Percentiles rank a stretch among this genome's conserved stretches.
Conservation (phyloP, 2,113 vertebrate species). For the Seriola aureovittata region DNA sequence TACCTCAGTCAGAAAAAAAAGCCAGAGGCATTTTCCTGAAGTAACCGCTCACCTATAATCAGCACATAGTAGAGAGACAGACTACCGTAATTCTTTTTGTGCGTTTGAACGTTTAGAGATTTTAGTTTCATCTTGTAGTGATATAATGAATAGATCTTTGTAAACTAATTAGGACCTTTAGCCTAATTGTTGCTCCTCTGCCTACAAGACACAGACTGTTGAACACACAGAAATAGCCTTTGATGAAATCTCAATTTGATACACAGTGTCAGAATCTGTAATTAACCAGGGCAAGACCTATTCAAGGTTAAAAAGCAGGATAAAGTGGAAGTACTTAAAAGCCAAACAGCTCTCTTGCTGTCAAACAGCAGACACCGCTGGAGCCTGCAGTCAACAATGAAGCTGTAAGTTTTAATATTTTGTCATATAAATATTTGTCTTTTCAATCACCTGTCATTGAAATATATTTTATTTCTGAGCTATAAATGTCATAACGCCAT, state of each 20-base stretch:
- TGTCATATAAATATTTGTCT: not conserved
- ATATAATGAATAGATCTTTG: slow-evolving; percentile 60
- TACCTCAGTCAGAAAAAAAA: slow-evolving; percentile 6
- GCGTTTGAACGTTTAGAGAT: slow-evolving; percentile 26
- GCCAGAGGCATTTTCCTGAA: slow-evolving; percentile 44
- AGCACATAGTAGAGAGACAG: slow-evolving; percentile 44
- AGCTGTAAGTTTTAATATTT: slow-evolving; percentile 70
- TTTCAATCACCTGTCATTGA: not conserved
- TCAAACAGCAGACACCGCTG: slow-evolving; percentile 16
- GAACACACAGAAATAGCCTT: slow-evolving; percentile 52
- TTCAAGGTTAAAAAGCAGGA: slow-evolving; percentile 22
- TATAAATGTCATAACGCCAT: not conserved
- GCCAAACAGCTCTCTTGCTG: not conserved
- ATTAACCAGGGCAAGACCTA: slow-evolving; percentile 48
- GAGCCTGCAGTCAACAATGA: slow-evolving; percentile 70
- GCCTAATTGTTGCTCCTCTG: slow-evolving; percentile 31
- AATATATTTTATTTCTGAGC: not conserved
- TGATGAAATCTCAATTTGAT: slow-evolving; percentile 51
- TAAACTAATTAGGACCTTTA: slow-evolving; percentile 28
- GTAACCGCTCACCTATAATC: slow-evolving; percentile 54
- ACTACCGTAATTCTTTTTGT: slow-evolving; percentile 17
- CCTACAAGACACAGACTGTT: slow-evolving; percentile 40
- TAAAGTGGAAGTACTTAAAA: slow-evolving; percentile 44
- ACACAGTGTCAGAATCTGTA: slow-evolving; percentile 41
- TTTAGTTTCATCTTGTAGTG: slow-evolving; percentile 29